phyloP scores from a whole-genome alignment of 37 sponge, comb jelly and placozoan genomes.

The Chondrilla cf. caribensis region DNA sequence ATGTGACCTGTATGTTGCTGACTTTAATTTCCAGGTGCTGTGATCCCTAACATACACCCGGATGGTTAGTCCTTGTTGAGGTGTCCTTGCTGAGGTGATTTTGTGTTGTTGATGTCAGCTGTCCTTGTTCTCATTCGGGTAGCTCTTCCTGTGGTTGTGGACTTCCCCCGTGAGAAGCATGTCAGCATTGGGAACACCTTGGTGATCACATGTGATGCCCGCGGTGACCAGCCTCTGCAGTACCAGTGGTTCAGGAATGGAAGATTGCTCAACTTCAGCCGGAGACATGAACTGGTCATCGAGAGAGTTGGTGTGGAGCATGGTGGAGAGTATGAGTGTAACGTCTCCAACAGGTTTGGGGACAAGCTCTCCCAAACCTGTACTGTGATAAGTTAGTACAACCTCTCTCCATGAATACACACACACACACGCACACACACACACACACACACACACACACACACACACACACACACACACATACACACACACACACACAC shows the following conservation, averaged over 20 bases:
- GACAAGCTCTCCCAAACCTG: slow-evolving; percentile 34
- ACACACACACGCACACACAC: no score
- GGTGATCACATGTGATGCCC: slow-evolving; percentile 22
- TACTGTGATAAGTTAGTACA: slow-evolving; percentile 33
- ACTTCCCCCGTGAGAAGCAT: slow-evolving; percentile 20
- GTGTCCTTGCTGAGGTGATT: no score
- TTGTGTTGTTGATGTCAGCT: no score
- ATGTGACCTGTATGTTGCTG: no score
- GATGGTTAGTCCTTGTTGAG: no score
- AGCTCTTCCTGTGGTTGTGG: slow-evolving; percentile 27
- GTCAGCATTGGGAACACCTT: slow-evolving; percentile 25
- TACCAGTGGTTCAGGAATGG: slow-evolving; percentile 82
- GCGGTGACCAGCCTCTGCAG: slow-evolving; percentile 29
- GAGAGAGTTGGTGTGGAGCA: slow-evolving; percentile 10
- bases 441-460: no score
- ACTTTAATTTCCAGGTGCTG: no score
- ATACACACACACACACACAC: no score
- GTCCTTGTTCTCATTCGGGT: not conserved
- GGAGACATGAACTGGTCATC: slow-evolving; percentile 27
- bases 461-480: no score
- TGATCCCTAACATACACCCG: no score
- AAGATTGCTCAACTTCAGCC: slow-evolving; percentile 33
- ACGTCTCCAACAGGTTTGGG: slow-evolving; percentile 49
- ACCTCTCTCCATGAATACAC: no score
- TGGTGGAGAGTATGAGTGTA: slow-evolving; percentile 60